Evolutionary conservation across 2,888 invertebrate genomes (phyloP), one percentile per base, ranked within the genome.

Genomic region (Luperina testacea): DNA sequence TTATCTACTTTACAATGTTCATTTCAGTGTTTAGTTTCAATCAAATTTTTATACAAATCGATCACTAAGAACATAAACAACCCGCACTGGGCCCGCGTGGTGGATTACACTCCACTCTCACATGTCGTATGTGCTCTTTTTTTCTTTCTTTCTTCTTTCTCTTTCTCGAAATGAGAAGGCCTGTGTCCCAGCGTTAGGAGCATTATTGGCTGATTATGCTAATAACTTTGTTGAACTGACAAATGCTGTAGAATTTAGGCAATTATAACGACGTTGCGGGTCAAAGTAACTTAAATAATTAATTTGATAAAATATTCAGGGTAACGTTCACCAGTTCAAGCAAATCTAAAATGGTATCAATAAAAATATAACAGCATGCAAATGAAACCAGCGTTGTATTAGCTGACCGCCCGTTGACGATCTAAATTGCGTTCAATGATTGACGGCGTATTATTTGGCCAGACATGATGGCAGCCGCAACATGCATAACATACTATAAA

Each of bases 381-480:
- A 77, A 80, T 61, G 13, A 53, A 42, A 42, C 68, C 48, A 51
- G n/a, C 13, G 24, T 74, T 69, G 57, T 61, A 45, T 75, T 64
- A 69, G 57, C 72, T 64, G 73, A 69, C 61, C 72, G 24, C 63
- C 15, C 15, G 53, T 27, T 63, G 76, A 64, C 72, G 76, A 81
- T 80, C 72, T 38, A n/a, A 74, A 76, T 68, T 72, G 75, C 71
- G 48, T 48, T 67, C 75, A 42, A 42, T 84, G 87, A 85, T 84
- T 87, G 87, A 87, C 84, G 71, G 80, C 63, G 42, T 72, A 84
- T 75, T 84, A 84, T 84, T 80, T 77, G 42, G 65, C 57, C 75
- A 65, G 68, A 59, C 42, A 27, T 70, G 69, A 65, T 72, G 63
- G 68, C 70, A 65, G 59, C 65, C 57, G 64, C 78, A 8, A 9